Conservation (phyloP, 2,888 invertebrate genomes). For the Amphimallon solstitiale region DNA sequence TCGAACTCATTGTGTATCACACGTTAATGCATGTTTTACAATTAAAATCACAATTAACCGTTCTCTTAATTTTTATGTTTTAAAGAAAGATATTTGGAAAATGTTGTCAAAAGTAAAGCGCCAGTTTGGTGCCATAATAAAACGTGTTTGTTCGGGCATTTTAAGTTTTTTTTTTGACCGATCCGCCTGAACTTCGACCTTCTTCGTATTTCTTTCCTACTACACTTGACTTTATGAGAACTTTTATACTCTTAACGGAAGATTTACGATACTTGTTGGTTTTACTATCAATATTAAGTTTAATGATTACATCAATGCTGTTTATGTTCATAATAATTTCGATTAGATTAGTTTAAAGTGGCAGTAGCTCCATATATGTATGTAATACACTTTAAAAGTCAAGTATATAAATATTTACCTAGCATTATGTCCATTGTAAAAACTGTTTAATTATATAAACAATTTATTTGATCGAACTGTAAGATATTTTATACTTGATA, state of each 20-base stretch:
- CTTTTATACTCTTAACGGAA: slow-evolving; percentile 35
- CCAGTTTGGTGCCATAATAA: slow-evolving; percentile 33
- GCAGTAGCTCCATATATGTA: slow-evolving; percentile 10
- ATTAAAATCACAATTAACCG: too few relatives aligned
- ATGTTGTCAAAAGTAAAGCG: slow-evolving; percentile 28
- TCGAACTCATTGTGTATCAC: too few relatives aligned
- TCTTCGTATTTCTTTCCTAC: slow-evolving; percentile 40
- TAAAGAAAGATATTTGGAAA: slow-evolving; percentile 22
- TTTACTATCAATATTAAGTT: slow-evolving; percentile 39
- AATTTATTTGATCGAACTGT: too few relatives aligned
- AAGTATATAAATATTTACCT: slow-evolving; percentile 25
- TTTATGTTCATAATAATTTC: slow-evolving; percentile 36
- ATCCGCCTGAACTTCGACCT: slow-evolving; percentile 36
- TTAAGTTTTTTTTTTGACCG: slow-evolving; percentile 6
- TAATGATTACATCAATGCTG: slow-evolving; percentile 38
- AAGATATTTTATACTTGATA: too few relatives aligned
- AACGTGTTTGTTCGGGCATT: slow-evolving; percentile 12
- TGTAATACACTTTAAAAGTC: slow-evolving; percentile 11
- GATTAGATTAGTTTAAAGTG: slow-evolving; percentile 37
- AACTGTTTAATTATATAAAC: too few relatives aligned
- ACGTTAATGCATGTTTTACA: too few relatives aligned
- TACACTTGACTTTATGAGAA: slow-evolving; percentile 42
- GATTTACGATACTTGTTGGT: slow-evolving; percentile 38
- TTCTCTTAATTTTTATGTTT: slow-evolving; percentile 26
- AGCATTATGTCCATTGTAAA: too few relatives aligned